Base-by-base conservation (phyloP, 2,888 invertebrate species). In the Gonocerus acuteangulatus region DNA sequence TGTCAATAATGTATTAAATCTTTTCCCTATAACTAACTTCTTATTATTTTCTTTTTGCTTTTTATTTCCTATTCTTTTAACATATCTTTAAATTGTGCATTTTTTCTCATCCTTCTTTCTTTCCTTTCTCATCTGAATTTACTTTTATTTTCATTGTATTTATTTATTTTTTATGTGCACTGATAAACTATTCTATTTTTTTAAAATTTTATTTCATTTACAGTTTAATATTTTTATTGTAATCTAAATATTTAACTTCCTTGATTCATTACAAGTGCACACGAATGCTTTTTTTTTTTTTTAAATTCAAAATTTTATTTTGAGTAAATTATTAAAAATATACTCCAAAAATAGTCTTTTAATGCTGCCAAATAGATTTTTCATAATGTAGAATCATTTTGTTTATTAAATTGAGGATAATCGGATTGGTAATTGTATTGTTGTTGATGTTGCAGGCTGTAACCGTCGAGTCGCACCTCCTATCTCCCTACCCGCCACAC, bases 381-480 rank as follows among this genome's bases (percentile, higher is more conserved):
- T n/a, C n/a, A n/a, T n/a, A n/a, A n/a, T n/a, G n/a, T n/a, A n/a
- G n/a, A n/a, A n/a, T n/a, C n/a, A n/a, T n/a, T n/a, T n/a, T n/a
- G n/a, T n/a, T n/a, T n/a, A n/a, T n/a, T n/a, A n/a, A n/a, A n/a
- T n/a, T n/a, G n/a, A n/a, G n/a, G n/a, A n/a, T n/a, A n/a, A n/a
- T n/a, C n/a, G 27, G 27, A 27, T 9, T 27, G 9, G 9, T 27
- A 27, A 6, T 27, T 4, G 27, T 27, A 9, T 27, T 27, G 27
- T 27, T 27, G 27, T 27, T 27, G 27, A 9, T 71, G 65, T 75
- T 76, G 48, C 78, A 87, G 89, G 88, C 81, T 87, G 88, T 83
- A 88, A 87, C 82, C 85, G 89, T 80, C 85, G 87, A 77, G 86
- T 78, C 74, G 77, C 77, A 73, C 79, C 80, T 72, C 78, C 81